Evolutionary conservation across 2,888 invertebrate species (phyloP).

Genomic region (Lithosia quadra): DNA sequence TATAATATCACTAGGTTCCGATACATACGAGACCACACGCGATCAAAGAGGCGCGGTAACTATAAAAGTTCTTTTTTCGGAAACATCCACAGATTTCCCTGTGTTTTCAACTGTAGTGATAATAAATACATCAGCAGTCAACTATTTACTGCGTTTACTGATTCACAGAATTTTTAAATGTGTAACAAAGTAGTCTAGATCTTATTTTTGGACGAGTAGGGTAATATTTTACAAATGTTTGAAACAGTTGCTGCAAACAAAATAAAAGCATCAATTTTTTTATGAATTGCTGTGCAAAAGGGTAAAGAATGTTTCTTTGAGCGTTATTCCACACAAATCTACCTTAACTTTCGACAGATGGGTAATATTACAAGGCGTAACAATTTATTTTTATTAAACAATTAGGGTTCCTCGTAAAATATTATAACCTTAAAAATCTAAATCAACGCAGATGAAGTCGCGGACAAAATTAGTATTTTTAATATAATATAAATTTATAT

Average conservation of each 20-base stretch:
- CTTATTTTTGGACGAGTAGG: conserved; percentile 23
- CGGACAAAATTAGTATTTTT: no score
- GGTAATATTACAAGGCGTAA: no score
- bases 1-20: conserved; percentile 55
- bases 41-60: conserved; percentile 74
- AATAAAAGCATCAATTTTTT: no score
- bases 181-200: conserved; percentile 53
- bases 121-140: conserved; percentile 81
- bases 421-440: no score
- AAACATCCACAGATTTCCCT: conserved; percentile 72
- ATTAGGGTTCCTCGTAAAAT: no score
- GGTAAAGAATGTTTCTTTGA: no score
- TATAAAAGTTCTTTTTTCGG: conserved; percentile 78
- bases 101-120: conserved; percentile 72
- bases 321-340: no score
- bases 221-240: conserved; percentile 1
- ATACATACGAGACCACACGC: conserved; percentile 75
- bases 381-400: no score
- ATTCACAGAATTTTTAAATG: conserved; percentile 69
- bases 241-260: neutral
- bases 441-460: no score
- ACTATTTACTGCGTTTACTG: conserved; percentile 69
- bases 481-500: no score
- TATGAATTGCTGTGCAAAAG: no score
- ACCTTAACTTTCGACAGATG: no score